Evolutionary conservation across 2,113 vertebrate species (phyloP), one percentile per base, ranked within the genome.

Genomic region (Nymphicus hollandicus): DNA sequence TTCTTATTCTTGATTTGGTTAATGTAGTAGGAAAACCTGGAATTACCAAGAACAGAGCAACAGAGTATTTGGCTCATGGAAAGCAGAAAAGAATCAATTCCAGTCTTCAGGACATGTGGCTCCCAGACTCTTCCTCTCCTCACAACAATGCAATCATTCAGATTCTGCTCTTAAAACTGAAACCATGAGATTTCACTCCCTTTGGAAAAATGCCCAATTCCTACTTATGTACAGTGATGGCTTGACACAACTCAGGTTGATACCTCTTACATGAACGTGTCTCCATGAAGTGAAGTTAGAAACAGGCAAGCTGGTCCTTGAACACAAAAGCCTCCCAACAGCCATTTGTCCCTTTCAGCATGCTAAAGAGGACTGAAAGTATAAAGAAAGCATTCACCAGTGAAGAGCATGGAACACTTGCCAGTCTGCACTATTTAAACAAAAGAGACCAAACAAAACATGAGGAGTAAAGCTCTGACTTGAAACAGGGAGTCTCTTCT

Each of bases 381-480:
- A 96, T 61, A 97, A 95, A 56, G 74, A 88, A 71, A 81, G 64
- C 82, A 93, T 95, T 96, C 82, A 96, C 18, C 60, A 91, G 68
- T 39, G 69, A 84, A 91, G 73, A 86, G 63, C 78, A 79, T n/a
- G 61, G 58, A 96, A 94, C 44, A 46, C 77, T 88, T 61, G 73
- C 92, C 88, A 94, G 77, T 33, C 61, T 73, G 70, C 77, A 89
- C 69, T 43, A 39, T 14, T 92, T 35, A 46, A 90, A 96, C 86
- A 96, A 92, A 93, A 72, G 83, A 89, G 44, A 86, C 77, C 71
- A 71, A 96, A 93, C 56, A 77, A 90, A 83, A 94, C 27, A 56
- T 79, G 69, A 93, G 65, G 37, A 93, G 39, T 52, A 83, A 94
- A 94, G 73, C 88, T 89, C 56, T 35, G 64, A 33, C 83, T 92